Conservation (phyloP, 2,797 vertebrate genomes). For the Avahi laniger region DNA sequence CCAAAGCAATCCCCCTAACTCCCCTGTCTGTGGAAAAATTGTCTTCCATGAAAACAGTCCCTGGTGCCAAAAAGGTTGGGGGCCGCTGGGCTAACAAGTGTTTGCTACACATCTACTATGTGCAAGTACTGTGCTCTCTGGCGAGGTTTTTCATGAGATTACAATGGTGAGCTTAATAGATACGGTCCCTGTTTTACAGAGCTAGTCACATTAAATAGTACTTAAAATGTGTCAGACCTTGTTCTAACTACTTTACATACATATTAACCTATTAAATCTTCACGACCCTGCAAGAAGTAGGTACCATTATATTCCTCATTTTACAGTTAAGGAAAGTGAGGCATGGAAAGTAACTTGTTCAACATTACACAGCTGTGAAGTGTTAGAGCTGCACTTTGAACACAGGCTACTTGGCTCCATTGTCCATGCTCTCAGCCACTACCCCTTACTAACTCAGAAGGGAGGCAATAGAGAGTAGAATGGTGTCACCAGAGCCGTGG, state of each 20-base stretch:
- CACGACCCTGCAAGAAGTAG: not conserved
- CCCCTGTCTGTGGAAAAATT: no score
- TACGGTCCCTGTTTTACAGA: not conserved
- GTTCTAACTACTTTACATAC: not conserved
- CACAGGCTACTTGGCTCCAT: not conserved
- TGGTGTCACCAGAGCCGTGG: not conserved
- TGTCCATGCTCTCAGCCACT: not conserved
- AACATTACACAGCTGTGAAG: not conserved
- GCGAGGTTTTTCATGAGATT: not conserved
- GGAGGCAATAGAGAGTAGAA: not conserved
- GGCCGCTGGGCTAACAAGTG: not conserved
- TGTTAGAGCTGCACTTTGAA: not conserved
- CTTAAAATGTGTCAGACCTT: not conserved
- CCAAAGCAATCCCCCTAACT: no score
- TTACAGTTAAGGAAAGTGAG: not conserved
- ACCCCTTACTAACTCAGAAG: not conserved
- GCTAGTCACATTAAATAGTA: not conserved
- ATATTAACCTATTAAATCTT: not conserved
- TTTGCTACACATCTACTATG: not conserved
- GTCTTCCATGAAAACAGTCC: no score
- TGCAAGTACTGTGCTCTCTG: not conserved
- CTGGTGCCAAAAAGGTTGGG: no score
- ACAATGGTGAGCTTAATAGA: not conserved
- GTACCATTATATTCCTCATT: not conserved
- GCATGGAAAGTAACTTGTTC: not conserved